Evolutionary conservation across 2,113 vertebrate species (phyloP), one percentile per base, ranked within the genome.

Genomic region (Marmota monax): DNA sequence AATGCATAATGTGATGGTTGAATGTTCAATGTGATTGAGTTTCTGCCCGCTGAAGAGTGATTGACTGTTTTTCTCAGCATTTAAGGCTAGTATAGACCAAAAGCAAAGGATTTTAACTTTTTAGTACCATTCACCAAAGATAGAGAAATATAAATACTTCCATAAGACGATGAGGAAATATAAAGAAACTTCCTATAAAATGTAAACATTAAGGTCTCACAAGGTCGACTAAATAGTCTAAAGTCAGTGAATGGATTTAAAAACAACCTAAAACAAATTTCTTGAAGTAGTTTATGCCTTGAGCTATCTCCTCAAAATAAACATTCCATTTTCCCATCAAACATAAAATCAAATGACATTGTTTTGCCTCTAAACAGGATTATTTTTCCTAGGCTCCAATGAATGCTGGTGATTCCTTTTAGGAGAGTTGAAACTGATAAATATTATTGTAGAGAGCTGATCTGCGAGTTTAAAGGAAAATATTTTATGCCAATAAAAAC

Each of bases 311-410:
- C 90, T 92, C 90, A 96, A 95, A 96, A 93, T 88, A 98, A 98
- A 95, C 96, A 96, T 96, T 97, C 93, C 88, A 90, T 91, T 91
- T 96, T 93, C 69, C 89, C 87, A 96, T 92, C 85, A 97, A 89
- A 95, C 80, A 94, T 8, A 74, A 84, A 96, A 83, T 97, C 96
- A 96, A 90, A 96, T 95, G 84, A 76, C 79, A 94, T 34, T 96
- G 96, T 95, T 98, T 97, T 96, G 61, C 77, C 96, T 97, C 89
- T 96, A 97, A 98, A 88, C 94, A 97, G n/a, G 65, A 90, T 96
- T 98, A 72, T 96, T 95, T 90, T 95, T 97, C 88, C 76, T 84
- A 74, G 37, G 39, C 53, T 96, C 78, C 78, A 84, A 58, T 29
- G 45, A 92, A 97, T 95, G 53, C 72, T 93, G 82, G 87, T 94